Conservation (phyloP, 2,888 invertebrate species). For the Aphidoletes aphidimyza region DNA sequence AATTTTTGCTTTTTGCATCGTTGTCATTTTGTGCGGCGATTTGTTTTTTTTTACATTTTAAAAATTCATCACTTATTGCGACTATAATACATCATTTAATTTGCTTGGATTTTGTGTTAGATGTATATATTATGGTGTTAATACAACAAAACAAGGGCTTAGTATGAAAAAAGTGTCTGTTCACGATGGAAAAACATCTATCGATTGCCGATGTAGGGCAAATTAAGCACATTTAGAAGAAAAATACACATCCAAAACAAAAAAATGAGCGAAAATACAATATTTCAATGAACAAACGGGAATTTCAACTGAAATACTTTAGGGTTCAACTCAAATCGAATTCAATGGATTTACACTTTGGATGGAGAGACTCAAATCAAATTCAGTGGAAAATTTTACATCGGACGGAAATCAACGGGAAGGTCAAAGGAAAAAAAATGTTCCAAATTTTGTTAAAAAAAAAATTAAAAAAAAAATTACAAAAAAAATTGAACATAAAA, state of each 20-base stretch:
- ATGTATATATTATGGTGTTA: neutral
- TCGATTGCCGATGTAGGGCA: neutral
- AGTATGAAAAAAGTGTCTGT: conserved; percentile 31
- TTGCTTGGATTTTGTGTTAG: neutral
- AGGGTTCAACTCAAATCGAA: too few species aligned
- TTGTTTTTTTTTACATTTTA: neutral
- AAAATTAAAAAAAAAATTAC: conserved; percentile 57
- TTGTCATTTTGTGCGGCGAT: conserved; percentile 1
- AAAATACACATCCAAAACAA: neutral
- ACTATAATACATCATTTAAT: neutral
- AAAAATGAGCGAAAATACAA: neutral
- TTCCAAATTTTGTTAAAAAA: conserved; percentile 56
- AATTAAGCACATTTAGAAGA: neutral
- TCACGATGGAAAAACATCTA: conserved; percentile 28
- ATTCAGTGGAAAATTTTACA: neutral
- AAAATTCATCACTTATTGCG: conserved; percentile 18
- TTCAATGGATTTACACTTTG: too few species aligned
- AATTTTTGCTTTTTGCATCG: conserved; percentile 35
- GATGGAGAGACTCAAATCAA: too few species aligned
- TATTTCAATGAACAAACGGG: neutral
- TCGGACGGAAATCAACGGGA: neutral
- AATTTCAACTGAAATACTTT: too few species aligned
- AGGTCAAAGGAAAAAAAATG: too few species aligned
- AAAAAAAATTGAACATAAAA: conserved; percentile 54
- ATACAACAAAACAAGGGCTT: neutral